A percentile compares a stretch with the other conserved stretches of the same genome.
These are phyloP conservation scores for Steatornis caripensis DNA, from an alignment of 2,113 vertebrate species.

Conservation along the genomic window DNA sequence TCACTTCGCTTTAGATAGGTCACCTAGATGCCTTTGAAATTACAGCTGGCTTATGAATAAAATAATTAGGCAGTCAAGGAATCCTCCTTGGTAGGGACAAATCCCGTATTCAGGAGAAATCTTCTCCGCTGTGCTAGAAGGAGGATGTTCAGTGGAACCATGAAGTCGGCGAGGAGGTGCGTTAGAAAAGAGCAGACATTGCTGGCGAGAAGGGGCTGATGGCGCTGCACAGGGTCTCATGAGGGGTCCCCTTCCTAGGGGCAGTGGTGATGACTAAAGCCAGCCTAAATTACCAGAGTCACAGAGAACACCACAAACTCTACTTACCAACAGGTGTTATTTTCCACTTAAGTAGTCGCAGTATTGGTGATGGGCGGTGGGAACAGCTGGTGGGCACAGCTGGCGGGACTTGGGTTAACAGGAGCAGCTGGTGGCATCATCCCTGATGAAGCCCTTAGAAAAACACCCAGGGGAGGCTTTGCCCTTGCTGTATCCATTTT, in stretches of 20 bases:
- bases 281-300: neutral
- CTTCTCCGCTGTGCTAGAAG: neutral
- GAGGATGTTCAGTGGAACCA: neutral
- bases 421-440: neutral
- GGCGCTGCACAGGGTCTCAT: accelerated
- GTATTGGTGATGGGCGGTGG: accelerated
- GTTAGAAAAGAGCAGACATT: accelerated
- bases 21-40: conserved; percentile 68
- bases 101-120: neutral
- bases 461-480: neutral
- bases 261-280: neutral
- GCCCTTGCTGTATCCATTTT: accelerated
- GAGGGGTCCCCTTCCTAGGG: accelerated
- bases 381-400: neutral
- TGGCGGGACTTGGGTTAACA: neutral
- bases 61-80: conserved; percentile 22
- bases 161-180: neutral
- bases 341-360: neutral
- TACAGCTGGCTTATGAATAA: conserved; percentile 9
- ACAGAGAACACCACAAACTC: neutral
- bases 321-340: neutral
- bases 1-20: conserved; percentile 60
- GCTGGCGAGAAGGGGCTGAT: neutral
- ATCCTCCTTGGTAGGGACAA: neutral
- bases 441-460: neutral